These are phyloP conservation scores for Chesias legatella DNA, from an alignment of 2,888 invertebrate species.

Conservation along the genomic window DNA sequence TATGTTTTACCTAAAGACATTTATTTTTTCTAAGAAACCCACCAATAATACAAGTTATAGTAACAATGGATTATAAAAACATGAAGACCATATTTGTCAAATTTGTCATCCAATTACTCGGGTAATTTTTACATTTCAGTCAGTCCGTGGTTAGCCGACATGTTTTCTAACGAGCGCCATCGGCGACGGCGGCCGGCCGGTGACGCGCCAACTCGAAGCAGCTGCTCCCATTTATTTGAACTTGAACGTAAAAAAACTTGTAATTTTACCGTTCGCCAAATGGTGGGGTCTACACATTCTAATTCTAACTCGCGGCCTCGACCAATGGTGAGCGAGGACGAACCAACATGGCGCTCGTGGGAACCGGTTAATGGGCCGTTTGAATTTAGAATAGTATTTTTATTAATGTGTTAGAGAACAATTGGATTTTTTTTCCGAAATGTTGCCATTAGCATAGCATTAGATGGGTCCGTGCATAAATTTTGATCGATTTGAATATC, in stretches of 20 bases:
- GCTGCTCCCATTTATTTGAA: conserved; percentile 68
- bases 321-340: conserved; percentile 78
- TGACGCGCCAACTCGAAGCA: no score
- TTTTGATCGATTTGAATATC: conserved; percentile 27
- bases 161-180: conserved; percentile 30
- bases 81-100: conserved; percentile 1
- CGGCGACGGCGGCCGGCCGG: conserved; percentile 32
- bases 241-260: conserved; percentile 67
- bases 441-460: conserved; percentile 33
- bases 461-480: conserved; percentile 20
- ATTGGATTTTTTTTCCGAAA: conserved; percentile 53
- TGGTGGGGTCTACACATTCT: conserved; percentile 79
- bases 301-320: conserved; percentile 76
- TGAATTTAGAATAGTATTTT: conserved; percentile 80
- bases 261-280: conserved; percentile 76
- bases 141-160: conserved; percentile 11
- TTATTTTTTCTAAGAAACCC: no score
- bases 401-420: conserved; percentile 69
- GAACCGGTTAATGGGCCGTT: conserved; percentile 79
- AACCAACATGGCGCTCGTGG: conserved; percentile 77
- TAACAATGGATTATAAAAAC: neutral
- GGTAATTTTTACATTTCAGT: neutral
- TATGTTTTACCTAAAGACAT: no score
- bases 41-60: no score
- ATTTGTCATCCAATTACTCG: conserved; percentile 3